Evolutionary conservation across 2,888 invertebrate species (phyloP), one percentile per base, ranked within the genome.

Genomic region (Eustalomyia histrio): DNA sequence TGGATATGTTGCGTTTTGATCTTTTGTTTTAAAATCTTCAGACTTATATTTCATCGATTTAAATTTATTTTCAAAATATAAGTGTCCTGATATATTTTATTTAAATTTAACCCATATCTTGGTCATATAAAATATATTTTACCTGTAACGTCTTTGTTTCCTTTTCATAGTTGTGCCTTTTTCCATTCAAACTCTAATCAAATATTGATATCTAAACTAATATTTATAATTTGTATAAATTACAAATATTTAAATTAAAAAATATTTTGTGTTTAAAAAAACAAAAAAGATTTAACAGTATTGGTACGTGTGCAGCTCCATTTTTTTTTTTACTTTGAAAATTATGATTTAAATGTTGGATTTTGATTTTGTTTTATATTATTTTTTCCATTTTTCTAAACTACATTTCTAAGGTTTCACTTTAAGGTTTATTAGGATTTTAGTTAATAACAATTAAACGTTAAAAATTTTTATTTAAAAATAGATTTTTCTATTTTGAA

Each of bases 101-200:
- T n/a, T n/a, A n/a, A n/a, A n/a, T n/a, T n/a, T n/a, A n/a, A n/a
- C n/a, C n/a, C n/a, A n/a, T n/a, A n/a, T n/a, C n/a, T n/a, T n/a
- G n/a, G n/a, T 29, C 29, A 1, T 6, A 29, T 7, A 29, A 29
- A 29, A 29, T 29, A 4, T 4, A 60, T 68, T 73, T 85, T 89
- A 92, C 93, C 93, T 92, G 89, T 93, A 93, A 89, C 93, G 88
- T 76, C 93, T 88, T 87, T 93, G 93, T 88, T 93, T 93, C 84
- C 93, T 89, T 87, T 93, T 92, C 85, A 92, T 85, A 52, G 78
- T 90, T 86, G 89, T 86, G 87, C 90, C 87, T 85, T 87, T 89
- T 85, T 89, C 90, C 90, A 90, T 88, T 84, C 84, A 80, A 76
- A 64, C 29, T 72, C 16, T 12, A 67, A 57, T 33, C 21, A 60